Conservation (phyloP, 2,797 vertebrate species). For the Anomalospiza imberbis region DNA sequence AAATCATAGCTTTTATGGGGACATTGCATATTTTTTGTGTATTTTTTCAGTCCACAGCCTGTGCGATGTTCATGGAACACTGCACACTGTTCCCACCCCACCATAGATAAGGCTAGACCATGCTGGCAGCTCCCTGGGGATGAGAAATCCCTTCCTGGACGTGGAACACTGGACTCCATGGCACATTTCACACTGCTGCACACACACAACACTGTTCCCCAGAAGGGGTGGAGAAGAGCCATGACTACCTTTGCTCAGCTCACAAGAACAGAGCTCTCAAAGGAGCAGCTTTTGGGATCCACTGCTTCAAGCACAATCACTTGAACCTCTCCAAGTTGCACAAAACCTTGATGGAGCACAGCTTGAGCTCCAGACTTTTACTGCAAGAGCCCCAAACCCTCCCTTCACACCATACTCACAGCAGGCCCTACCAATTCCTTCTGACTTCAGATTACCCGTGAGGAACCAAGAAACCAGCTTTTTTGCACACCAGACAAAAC, state of each 20-base stretch:
- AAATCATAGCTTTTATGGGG: neutral
- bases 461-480: neutral
- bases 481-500: neutral
- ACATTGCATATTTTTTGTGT: neutral
- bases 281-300: neutral
- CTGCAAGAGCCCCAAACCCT: neutral
- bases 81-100: rapidly evolving
- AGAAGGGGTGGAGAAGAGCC: neutral
- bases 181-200: neutral
- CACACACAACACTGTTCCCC: rapidly evolving
- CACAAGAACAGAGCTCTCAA: too few relatives aligned
- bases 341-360: neutral
- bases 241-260: rapidly evolving
- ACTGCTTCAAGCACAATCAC: too few relatives aligned
- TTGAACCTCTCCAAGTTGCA: neutral
- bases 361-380: neutral
- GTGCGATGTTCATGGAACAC: neutral
- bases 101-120: rapidly evolving
- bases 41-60: neutral
- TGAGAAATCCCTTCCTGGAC: rapidly evolving
- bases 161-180: rapidly evolving
- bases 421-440: neutral
- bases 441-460: neutral
- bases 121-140: neutral
- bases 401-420: neutral